Evolutionary conservation across 1,140 invertebrate genomes (phyloP).

Genomic region (Musca vetustissima): DNA sequence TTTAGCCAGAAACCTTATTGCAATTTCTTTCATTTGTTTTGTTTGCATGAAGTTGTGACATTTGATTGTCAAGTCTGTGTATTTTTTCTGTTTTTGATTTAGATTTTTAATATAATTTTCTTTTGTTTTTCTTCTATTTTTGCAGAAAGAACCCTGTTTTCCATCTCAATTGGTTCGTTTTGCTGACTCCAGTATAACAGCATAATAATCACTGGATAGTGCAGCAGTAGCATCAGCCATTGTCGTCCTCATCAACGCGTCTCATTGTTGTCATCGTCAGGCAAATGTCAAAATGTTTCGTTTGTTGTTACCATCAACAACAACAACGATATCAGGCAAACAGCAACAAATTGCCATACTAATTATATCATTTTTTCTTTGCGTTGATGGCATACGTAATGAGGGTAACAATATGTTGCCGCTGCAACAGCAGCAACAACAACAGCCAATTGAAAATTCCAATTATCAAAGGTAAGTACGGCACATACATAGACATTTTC

Average conservation of each 20-base stretch:
- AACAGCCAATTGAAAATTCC: conserved; percentile 21
- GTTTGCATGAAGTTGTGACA: neutral
- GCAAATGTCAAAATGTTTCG: conserved; percentile 26
- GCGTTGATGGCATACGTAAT: conserved; percentile 54
- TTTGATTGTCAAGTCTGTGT: neutral
- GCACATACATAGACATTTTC: too few species aligned
- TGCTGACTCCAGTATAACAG: neutral
- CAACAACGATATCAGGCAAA: conserved; percentile 25
- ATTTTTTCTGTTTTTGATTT: neutral
- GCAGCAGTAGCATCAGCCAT: too few species aligned
- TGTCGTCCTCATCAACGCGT: too few species aligned
- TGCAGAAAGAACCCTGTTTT: neutral
- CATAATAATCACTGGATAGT: neutral
- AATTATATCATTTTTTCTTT: conserved; percentile 52
- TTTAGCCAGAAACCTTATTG: neutral
- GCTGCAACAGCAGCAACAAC: conserved; percentile 10
- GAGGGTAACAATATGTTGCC: conserved; percentile 16
- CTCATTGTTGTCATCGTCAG: conserved; percentile 2
- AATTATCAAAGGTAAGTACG: conserved; percentile 28
- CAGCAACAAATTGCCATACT: conserved; percentile 52
- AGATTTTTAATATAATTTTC: conserved; percentile 19
- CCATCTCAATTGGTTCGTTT: neutral
- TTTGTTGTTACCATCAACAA: conserved; percentile 17
- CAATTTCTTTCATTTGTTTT: neutral
- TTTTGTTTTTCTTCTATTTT: conserved; percentile 4